Base-by-base conservation (phyloP, 2,113 vertebrate genomes). In the Tricholaema leucomelas region DNA sequence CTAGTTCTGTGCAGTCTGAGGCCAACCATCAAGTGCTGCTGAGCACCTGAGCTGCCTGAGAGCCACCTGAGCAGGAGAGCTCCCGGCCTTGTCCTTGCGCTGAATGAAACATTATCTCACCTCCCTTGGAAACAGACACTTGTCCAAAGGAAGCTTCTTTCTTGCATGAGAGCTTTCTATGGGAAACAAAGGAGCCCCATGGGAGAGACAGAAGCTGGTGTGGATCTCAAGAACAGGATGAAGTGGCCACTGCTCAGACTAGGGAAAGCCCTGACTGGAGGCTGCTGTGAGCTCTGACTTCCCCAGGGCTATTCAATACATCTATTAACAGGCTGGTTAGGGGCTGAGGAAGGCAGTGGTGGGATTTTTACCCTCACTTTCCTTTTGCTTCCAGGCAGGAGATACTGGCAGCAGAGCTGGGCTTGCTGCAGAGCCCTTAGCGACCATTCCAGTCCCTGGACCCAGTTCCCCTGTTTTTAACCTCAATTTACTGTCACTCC, bases 71-170 rank as follows among this genome's bases (percentile, higher is more conserved):
- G 75, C 48, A 18, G 24, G 36, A 60, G 59, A 35, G 63, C 71
- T 25, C 27, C 5, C 0, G 0, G 30, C 30, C 36, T 25, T 5
- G 0, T 42, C 54, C 38, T 30, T 4, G 33, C 2, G 4, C 63
- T 20, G 38, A 9, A 5, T 0, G 28, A 66, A 61, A 56, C 2
- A 2, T 75, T 55, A 65, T 7, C 73, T 25, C 7, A 3, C 27
- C 52, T 54, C 35, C 44, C 30, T 31, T 0, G 1, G 79, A 16
- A 19, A 18, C 35, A 33, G 31, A 35, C 36, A 21, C 1, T 0
- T 8, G 55, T 21, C 48, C 38, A 33, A 15, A 18, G 1, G 5
- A 16, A 44, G 66, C 27, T 63, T 16, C 13, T 18, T 5, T 12
- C 60, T 31, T 12, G 3, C 11, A 4, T 8, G 21, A 4, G 11